Percentiles rank a stretch among this genome's conserved stretches.
Evolutionary conservation across 2,797 vertebrate species (phyloP).

Genomic region (Halcyon smyrnensis): DNA sequence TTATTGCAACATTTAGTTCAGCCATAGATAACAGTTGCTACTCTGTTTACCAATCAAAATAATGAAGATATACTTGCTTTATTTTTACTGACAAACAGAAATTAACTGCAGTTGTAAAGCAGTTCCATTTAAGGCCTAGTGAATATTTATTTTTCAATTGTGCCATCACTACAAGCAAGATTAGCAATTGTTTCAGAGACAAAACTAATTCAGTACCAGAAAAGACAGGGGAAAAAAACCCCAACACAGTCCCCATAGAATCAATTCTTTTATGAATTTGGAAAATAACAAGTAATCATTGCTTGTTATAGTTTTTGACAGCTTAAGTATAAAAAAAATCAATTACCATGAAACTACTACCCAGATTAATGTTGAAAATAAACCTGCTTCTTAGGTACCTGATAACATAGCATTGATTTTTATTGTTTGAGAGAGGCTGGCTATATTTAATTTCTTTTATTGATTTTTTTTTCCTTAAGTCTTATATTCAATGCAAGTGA

Average conservation of each 20-base stretch:
- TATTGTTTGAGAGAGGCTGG: conserved; percentile 69
- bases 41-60: background rate
- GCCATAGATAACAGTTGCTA: background rate
- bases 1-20: background rate
- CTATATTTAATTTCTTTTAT: conserved; percentile 79
- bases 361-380: conserved; percentile 76
- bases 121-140: background rate
- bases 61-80: background rate
- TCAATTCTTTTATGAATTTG: conserved; percentile 66
- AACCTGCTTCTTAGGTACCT: conserved; percentile 70
- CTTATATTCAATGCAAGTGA: conserved; percentile 57
- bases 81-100: background rate
- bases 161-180: conserved; percentile 9
- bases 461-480: conserved; percentile 69
- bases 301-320: conserved; percentile 75
- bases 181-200: conserved; percentile 4
- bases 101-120: background rate
- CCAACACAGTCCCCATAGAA: background rate
- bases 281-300: conserved; percentile 76
- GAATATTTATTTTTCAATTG: conserved; percentile 42
- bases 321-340: conserved; percentile 74
- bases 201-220: background rate
- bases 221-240: background rate
- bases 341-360: conserved; percentile 74
- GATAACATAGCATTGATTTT: conserved; percentile 77